Percentiles rank a stretch among this genome's conserved stretches.
Evolutionary conservation across 2,797 vertebrate genomes (phyloP).

Genomic region (Loris lydekkerianus): DNA sequence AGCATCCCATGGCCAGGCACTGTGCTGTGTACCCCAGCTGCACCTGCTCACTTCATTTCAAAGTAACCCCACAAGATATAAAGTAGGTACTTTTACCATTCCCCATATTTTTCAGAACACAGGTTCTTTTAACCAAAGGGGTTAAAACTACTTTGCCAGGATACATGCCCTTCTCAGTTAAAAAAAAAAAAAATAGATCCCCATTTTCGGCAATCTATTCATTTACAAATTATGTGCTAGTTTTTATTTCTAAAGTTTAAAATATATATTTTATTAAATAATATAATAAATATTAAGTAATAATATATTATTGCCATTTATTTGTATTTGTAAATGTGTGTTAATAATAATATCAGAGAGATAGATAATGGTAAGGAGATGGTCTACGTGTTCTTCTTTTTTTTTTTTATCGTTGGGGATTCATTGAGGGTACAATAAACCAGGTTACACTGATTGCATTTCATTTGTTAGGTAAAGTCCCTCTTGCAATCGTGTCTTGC

Average conservation of each 20-base stretch:
- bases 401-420: no score
- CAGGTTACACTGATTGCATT: no score
- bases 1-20: rapidly evolving
- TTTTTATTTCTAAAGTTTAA: neutral
- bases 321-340: neutral
- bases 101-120: neutral
- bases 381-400: neutral
- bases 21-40: no score
- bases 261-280: neutral
- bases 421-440: no score
- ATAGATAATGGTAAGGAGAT: no score
- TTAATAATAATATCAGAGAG: neutral
- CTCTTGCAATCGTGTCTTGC: no score
- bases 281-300: neutral
- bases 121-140: neutral
- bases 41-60: neutral
- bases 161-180: neutral
- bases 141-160: neutral
- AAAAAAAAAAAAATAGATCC: neutral
- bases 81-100: neutral
- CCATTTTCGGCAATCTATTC: neutral
- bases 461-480: no score
- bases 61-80: neutral
- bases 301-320: neutral
- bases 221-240: neutral